Evolutionary conservation across 2,797 vertebrate genomes (phyloP).

Genomic region (Phaenicophaeus curvirostris): DNA sequence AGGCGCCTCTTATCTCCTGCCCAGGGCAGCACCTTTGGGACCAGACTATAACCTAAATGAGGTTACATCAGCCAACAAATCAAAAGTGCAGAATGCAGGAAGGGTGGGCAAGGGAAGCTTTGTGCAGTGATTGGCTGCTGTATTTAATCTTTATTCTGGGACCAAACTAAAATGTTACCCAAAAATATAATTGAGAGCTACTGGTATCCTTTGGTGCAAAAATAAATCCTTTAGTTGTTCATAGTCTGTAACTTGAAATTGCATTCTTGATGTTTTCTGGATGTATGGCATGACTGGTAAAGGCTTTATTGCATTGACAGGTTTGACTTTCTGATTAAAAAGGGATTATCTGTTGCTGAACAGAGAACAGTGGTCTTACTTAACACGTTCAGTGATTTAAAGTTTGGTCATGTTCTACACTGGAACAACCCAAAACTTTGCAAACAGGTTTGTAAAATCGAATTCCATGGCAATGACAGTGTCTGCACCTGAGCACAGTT

Average conservation of each 20-base stretch:
- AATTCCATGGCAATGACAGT: accelerated
- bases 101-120: background rate
- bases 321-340: background rate
- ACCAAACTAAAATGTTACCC: background rate
- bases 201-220: background rate
- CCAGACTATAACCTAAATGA: accelerated
- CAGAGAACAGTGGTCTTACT: background rate
- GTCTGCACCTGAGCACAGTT: background rate
- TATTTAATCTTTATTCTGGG: background rate
- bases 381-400: background rate
- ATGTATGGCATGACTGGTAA: background rate
- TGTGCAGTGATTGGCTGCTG: background rate
- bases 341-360: background rate
- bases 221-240: background rate
- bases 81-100: background rate
- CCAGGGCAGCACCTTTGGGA: background rate
- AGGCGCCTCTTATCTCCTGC: background rate
- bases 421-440: background rate
- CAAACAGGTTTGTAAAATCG: background rate
- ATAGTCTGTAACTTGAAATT: background rate
- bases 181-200: background rate
- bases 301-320: background rate
- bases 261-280: background rate
- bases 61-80: background rate
- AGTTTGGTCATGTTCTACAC: background rate